These are phyloP conservation scores for Colletes gigas DNA, from an alignment of 1,140 invertebrate species.

Conservation along the genomic window DNA sequence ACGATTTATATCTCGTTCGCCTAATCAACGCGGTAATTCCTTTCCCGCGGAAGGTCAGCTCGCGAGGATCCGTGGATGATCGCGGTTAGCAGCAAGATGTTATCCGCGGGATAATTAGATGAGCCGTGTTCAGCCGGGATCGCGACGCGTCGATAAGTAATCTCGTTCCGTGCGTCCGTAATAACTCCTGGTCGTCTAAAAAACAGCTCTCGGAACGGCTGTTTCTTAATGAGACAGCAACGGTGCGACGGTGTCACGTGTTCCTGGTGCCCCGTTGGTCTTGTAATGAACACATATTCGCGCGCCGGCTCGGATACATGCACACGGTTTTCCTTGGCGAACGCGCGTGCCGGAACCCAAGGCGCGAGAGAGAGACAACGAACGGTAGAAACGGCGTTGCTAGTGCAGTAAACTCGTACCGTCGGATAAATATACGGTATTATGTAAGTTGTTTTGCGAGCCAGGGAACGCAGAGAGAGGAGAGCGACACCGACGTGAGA, in stretches of 20 bases:
- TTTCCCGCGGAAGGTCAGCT: not conserved
- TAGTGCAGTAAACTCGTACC: slow-evolving; percentile 60
- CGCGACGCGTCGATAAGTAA: slow-evolving; percentile 30
- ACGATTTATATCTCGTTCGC: too few relatives aligned
- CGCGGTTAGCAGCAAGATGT: slow-evolving; percentile 10
- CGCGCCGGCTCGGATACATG: not conserved
- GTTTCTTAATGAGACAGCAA: slow-evolving; percentile 52
- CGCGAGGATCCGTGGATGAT: not conserved
- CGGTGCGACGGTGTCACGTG: slow-evolving; percentile 4
- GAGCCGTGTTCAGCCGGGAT: not conserved
- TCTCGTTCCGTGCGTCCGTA: not conserved
- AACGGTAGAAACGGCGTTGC: slow-evolving; percentile 38
- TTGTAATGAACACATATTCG: slow-evolving; percentile 42
- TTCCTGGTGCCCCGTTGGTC: not conserved
- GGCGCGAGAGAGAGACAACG: not conserved
- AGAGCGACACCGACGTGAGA: not conserved
- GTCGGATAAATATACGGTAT: slow-evolving; percentile 69
- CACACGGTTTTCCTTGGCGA: slow-evolving; percentile 6
- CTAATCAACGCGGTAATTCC: too few relatives aligned
- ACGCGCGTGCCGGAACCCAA: slow-evolving; percentile 3
- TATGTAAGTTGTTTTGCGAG: slow-evolving; percentile 70
- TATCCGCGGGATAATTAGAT: slow-evolving; percentile 35
- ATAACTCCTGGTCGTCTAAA: slow-evolving; percentile 9
- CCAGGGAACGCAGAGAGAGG: slow-evolving; percentile 27
- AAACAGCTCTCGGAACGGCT: not conserved